Conservation (phyloP, 1,140 invertebrate species). For the Uloborus diversus region DNA sequence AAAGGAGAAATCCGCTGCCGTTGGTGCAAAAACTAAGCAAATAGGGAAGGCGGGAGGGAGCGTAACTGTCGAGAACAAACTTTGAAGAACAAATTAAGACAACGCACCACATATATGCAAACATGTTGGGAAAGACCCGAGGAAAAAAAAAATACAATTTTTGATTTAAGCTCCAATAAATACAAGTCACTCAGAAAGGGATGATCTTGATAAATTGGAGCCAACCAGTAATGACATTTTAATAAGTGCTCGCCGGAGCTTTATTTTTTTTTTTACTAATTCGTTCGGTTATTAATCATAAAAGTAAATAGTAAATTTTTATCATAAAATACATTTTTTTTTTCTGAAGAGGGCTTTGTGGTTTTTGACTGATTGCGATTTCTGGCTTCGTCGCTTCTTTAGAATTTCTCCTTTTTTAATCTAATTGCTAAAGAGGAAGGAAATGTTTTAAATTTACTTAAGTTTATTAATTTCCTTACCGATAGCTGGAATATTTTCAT, state of each 20-base stretch:
- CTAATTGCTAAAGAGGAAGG: no score
- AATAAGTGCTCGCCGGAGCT: slow-evolving; percentile 5
- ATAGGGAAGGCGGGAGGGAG: slow-evolving; percentile 1
- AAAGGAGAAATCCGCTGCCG: not conserved
- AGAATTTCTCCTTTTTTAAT: no score
- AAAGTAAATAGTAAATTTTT: slow-evolving; percentile 10
- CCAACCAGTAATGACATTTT: slow-evolving; percentile 39
- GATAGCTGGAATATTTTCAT: no score
- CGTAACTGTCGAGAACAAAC: slow-evolving; percentile 22
- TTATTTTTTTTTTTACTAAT: not conserved
- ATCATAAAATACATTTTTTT: no score
- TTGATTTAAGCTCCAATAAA: not conserved
- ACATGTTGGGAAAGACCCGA: not conserved
- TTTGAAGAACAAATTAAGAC: slow-evolving; percentile 31
- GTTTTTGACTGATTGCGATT: not conserved
- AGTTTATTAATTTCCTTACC: no score
- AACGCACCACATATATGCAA: not conserved
- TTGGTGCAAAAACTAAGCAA: slow-evolving; percentile 29
- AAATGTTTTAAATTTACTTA: no score
- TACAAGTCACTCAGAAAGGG: not conserved
- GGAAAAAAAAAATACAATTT: slow-evolving; percentile 13
- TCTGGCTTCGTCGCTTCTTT: no score
- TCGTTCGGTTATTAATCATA: slow-evolving; percentile 33
- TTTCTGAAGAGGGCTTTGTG: slow-evolving; percentile 7
- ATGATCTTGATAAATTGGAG: slow-evolving; percentile 31